Base-by-base conservation (phyloP, 2,888 invertebrate species). In the Liposcelis brunnea region DNA sequence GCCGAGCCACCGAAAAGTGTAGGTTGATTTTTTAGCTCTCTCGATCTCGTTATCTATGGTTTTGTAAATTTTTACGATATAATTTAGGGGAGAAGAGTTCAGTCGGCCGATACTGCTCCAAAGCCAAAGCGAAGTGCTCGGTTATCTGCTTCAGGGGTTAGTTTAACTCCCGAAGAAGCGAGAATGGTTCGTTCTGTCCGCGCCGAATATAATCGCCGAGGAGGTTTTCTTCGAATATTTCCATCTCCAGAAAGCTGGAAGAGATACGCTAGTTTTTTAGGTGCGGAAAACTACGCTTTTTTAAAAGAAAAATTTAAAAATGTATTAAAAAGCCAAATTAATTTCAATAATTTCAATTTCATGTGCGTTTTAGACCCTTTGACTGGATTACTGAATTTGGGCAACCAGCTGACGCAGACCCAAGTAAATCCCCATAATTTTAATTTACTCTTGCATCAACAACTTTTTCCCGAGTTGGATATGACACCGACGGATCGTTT, bases 201-300 rank as follows among this genome's bases (percentile, higher is more conserved):
- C 50, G 74, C 80, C 40, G 90, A 93, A 62, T 83, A 85, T 62
- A 74, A 76, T 16, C 67, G 91, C 2, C 68, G 85, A 19, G 89
- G 89, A 2, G 91, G 91, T 26, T 93, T 84, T 66, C 83, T 91
- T 8, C 65, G 90, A 42, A 86, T 93, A 55, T 93, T 90, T 64
- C 93, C 93, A 15, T 80, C 86, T 16, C 74, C 80, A 49, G 87
- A 89, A 61, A 81, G 85, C 15, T 90, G 90, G 87, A 72, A 76
- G 59, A 75, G 79, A 58, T 86, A 85, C 60, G 75, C 80, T 11
- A 75, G 76, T 56, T 85, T 82, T 58, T 65, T 85, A 40, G 83
- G 79, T 78, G 12, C 10, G 16, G 18, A 12, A 43, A 42, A 40
- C 42, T 11, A 2, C 11, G n/a, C 11, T 11, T 11, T 16, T 6